Conservation (phyloP, 2,888 invertebrate genomes). For the Teinopalpus imperialis region DNA sequence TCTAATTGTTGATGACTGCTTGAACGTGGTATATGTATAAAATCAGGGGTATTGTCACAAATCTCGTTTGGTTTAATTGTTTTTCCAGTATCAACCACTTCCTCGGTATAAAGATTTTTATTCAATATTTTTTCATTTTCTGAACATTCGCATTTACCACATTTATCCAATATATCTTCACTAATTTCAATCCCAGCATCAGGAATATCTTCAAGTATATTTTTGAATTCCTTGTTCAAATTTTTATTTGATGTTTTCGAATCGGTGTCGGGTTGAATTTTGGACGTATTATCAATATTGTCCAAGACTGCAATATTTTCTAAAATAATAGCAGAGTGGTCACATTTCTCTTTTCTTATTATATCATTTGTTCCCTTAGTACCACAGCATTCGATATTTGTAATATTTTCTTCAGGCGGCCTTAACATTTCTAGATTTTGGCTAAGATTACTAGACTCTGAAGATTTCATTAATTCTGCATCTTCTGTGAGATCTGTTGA, state of each 20-base stretch:
- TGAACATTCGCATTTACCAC: not conserved
- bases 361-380: not conserved
- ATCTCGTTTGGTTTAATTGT: conserved; percentile 11
- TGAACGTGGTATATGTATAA: conserved; percentile 57
- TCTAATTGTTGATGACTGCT: conserved; percentile 54
- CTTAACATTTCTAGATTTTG: not conserved
- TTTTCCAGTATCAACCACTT: conserved; percentile 36
- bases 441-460: not conserved
- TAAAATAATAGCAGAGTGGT: not conserved
- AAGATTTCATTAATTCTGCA: not conserved
- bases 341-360: not conserved
- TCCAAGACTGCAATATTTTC: conserved; percentile 5
- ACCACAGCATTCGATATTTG: not conserved
- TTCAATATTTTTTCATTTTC: too few species aligned
- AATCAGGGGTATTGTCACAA: conserved; percentile 53
- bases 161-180: not conserved
- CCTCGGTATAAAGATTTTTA: too few species aligned
- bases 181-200: too few species aligned
- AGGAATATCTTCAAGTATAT: too few species aligned
- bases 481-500: not conserved
- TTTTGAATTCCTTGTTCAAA: too few species aligned
- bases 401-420: not conserved
- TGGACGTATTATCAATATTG: too few species aligned
- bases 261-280: too few species aligned
- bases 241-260: too few species aligned